Evolutionary conservation across 2,888 invertebrate genomes (phyloP), one percentile per base, ranked within the genome.

Genomic region (Eupithecia vulgata): DNA sequence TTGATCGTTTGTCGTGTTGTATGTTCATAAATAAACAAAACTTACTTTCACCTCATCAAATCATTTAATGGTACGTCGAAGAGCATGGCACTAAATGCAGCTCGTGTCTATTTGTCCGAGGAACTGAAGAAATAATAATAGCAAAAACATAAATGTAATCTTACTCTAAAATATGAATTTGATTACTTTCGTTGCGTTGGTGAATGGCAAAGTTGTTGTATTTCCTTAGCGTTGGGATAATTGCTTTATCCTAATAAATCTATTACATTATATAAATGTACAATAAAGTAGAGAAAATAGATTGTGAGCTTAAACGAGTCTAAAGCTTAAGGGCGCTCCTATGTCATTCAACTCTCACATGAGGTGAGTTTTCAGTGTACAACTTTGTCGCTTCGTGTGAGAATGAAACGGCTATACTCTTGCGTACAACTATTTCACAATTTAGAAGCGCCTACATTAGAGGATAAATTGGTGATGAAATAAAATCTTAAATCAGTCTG

Each of bases 101-200:
- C 70, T 67, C 61, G 67, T 30, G 70, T 48, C 67, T 62, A 30
- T 13, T 67, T 21, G 48, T 52, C 67, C 40, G 42, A 62, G 69
- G 67, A 70, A 52, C 73, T 67, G 68, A 71, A 71, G 37, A 45
- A 34, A 68, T 62, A 57, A 80, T 78, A 79, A 68, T 65, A 67
- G 61, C 48, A 72, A 66, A 74, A 62, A 68, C 42, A 61, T 52
- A 57, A 67, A 1, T 45, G 67, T 69, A 45, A 72, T 70, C 74
- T 70, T 68, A 67, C 52, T 17, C 68, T 74, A 74, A 77, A 70
- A 78, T 79, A 79, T 68, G 73, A 61, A 40, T 71, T 34, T 73
- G 77, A 78, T 61, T 71, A 76, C 76, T 76, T 79, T 69, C 40
- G 70, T 42, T 62, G 48, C 48, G 70, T 62, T 25, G 25, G 42